Conservation (phyloP, 2,888 invertebrate genomes). For the Ctena decussata region DNA sequence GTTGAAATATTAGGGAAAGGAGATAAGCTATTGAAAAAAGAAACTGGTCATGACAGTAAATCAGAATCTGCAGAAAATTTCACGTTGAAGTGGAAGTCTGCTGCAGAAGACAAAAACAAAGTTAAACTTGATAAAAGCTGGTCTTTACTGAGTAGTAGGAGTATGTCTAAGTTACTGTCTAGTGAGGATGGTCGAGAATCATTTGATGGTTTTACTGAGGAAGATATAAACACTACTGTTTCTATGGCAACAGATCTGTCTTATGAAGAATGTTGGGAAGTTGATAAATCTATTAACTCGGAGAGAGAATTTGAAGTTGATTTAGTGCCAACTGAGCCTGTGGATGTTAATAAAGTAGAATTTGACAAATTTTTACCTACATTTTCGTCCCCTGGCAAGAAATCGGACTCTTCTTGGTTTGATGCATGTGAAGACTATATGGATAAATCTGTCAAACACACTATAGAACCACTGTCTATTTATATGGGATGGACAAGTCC, state of each 20-base stretch:
- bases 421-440: slow-evolving; percentile 75
- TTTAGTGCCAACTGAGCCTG: slow-evolving; percentile 20
- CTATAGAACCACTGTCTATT: slow-evolving; percentile 15
- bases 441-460: slow-evolving; percentile 52
- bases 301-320: slow-evolving; percentile 71
- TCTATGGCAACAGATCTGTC: slow-evolving; percentile 72
- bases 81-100: slow-evolving; percentile 46
- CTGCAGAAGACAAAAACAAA: slow-evolving; percentile 46
- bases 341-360: slow-evolving; percentile 28
- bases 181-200: slow-evolving; percentile 67
- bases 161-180: slow-evolving; percentile 66
- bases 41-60: background rate
- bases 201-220: slow-evolving; percentile 72
- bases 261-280: slow-evolving; percentile 69
- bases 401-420: slow-evolving; percentile 77
- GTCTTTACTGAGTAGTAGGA: slow-evolving; percentile 70
- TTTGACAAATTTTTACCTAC: slow-evolving; percentile 33
- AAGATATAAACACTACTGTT: slow-evolving; percentile 33
- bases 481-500: slow-evolving; percentile 46
- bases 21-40: background rate
- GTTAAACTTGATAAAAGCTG: slow-evolving; percentile 73
- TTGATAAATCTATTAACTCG: slow-evolving; percentile 67
- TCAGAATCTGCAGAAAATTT: background rate
- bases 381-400: slow-evolving; percentile 76
- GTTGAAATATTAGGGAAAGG: background rate